Evolutionary conservation across 2,888 invertebrate genomes (phyloP), one percentile per base, ranked within the genome.

Genomic region (Acanthosepion pharaonis): DNA sequence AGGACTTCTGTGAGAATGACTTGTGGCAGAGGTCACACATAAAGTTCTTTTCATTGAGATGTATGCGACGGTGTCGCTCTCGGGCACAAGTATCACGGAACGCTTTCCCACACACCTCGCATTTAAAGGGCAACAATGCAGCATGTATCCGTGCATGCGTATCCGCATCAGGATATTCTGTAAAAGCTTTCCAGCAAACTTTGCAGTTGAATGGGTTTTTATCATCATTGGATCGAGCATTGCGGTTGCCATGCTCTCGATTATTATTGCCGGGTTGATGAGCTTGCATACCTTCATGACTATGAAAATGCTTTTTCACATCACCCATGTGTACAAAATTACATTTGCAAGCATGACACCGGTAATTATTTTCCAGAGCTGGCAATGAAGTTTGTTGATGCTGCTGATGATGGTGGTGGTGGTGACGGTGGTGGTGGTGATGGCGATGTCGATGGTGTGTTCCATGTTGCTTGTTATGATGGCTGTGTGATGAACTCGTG

Each of bases 131-230:
- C 33, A 91, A 23, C 48, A 91, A 11, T 11, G 91, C 91, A 5
- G 91, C 91, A 91, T 91, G 91, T 15, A 91, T 91, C 18, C 91
- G 91, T 6, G 33, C 33, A 33, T 91, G 91, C 0, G 48, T 48
- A 42, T 91, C 91, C 8, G 42, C 91, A 33, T 33, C 91, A n/a
- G 91, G 48, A 11, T 91, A 33, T 48, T 91, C 91, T 91, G 91
- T 91, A 48, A 91, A 91, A 11, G 33, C 91, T 33, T 91, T 91
- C 91, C 91, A 91, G 33, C 91, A 91, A 11, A 33, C 91, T 48
- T 91, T 91, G 48, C 91, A 91, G 23, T 91, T 91, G 91, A 91
- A 91, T 33, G 91, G 91, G n/a, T 91, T 91, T 91, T 91, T 91
- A 33, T 0, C 20, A 25, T 59, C 23, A 23, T 55, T 20, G 18